These are phyloP conservation scores for Halcyon leucocephala DNA, from an alignment of 2,797 vertebrate genomes.

Conservation along the genomic window DNA sequence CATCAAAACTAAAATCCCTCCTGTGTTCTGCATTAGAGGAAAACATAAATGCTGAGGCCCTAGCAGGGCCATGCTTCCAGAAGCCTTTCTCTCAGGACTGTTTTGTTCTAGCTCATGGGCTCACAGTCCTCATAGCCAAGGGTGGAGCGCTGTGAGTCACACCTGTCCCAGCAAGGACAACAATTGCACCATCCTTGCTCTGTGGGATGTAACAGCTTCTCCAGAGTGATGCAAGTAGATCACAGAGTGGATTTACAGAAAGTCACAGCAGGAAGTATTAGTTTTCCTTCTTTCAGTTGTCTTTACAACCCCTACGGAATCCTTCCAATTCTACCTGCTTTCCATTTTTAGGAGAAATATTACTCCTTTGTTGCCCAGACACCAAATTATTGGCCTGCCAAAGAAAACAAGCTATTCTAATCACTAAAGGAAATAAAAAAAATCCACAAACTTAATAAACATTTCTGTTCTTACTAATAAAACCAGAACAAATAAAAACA, in stretches of 20 bases:
- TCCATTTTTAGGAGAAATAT: neutral
- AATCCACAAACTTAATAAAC: neutral
- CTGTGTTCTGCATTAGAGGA: neutral
- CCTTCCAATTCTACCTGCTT: neutral
- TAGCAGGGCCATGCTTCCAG: neutral
- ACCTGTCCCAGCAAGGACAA: neutral
- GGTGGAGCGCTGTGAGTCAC: neutral
- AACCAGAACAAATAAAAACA: neutral
- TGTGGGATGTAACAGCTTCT: neutral
- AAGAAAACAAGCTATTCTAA: neutral
- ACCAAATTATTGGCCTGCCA: neutral
- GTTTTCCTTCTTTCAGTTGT: neutral
- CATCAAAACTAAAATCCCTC: neutral
- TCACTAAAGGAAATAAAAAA: neutral
- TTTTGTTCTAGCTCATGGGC: rapidly evolving
- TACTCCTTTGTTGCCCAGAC: neutral
- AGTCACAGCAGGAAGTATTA: neutral
- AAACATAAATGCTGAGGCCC: neutral
- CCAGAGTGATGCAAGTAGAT: neutral
- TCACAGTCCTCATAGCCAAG: neutral
- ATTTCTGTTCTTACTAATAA: neutral
- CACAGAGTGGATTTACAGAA: neutral
- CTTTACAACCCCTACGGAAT: neutral
- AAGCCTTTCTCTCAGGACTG: neutral
- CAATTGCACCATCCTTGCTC: neutral